Evolutionary conservation across 2,113 vertebrate genomes (phyloP), one percentile per base, ranked within the genome.

Genomic region (Perca schrenkii): DNA sequence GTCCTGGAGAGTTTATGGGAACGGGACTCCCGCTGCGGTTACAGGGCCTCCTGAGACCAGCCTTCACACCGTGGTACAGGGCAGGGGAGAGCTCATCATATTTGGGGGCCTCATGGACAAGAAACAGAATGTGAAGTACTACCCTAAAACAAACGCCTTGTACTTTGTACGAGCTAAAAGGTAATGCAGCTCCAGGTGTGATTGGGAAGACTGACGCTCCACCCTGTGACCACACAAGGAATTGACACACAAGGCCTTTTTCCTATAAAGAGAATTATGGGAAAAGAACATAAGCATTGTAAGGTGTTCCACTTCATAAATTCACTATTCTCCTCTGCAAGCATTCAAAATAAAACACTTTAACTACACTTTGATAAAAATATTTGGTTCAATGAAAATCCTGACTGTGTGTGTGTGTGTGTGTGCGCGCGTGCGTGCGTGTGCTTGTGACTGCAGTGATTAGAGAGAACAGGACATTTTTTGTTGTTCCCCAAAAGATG

Each of bases 121-220:
- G 95, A 99, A 99, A 94, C 98, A 99, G 91, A 99, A 99, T 88
- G 98, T 99, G 79, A 99, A 99, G 92, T 99, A 99, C 88, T 99
- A 99, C 91, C 98, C 98, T 84, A 99, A 99, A 96, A 99, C 98
- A 78, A 99, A 99, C 73, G 98, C 98, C 96, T 97, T 99, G 98
- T 99, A 99, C 95, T 99, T 99, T 88, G 98, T 99, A 75, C 96
- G 98, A 49, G 98, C 98, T 43, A 99, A 99, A 92, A 99, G 98
- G 98, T 99, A 97, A 97, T 97, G 92, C 88, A 85, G 70, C 77
- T 82, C 28, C 69, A 78, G 85, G 50, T 4, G 22, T 61, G 63
- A 76, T 25, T 25, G 34, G 63, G 63, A 77, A 66, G 77, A 85
- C 49, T 15, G 34, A 80, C 12, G 57, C 66, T 86, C 52, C 40